Conservation (phyloP, 1,140 invertebrate genomes). For the Solenopsis fugax region DNA sequence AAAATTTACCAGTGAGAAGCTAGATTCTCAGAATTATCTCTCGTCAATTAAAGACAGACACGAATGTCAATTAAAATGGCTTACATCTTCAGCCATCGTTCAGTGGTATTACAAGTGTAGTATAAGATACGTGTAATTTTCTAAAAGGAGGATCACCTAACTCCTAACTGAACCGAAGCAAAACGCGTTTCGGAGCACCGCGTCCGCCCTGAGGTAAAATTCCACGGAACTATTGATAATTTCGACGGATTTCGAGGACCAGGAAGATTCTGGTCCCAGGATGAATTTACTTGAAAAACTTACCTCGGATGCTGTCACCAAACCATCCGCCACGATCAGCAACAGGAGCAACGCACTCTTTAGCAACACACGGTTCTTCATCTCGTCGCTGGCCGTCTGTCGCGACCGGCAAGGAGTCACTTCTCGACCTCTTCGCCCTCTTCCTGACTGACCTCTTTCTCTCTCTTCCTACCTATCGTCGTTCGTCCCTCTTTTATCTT, state of each 20-base stretch:
- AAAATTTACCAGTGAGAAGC: not conserved
- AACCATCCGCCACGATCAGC: slow-evolving; percentile 62
- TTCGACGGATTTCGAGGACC: slow-evolving; percentile 18
- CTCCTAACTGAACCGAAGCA: not conserved
- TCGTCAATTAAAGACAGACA: not conserved
- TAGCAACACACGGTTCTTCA: slow-evolving; percentile 59
- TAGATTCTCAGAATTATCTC: not conserved
- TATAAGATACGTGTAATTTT: not conserved
- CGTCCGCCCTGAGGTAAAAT: not conserved
- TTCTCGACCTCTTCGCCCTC: slow-evolving; percentile 58
- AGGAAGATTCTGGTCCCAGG: not conserved
- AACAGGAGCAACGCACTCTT: slow-evolving; percentile 66
- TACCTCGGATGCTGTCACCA: slow-evolving; percentile 72
- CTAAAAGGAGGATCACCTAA: not conserved
- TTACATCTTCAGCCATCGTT: not conserved
- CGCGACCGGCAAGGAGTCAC: slow-evolving; percentile 55
- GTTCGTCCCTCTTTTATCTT: not conserved
- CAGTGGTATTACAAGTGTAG: not conserved
- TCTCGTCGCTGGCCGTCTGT: slow-evolving; percentile 33
- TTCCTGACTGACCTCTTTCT: slow-evolving; percentile 29
- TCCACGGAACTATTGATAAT: not conserved
- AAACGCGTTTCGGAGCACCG: not conserved
- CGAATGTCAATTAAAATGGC: slow-evolving; percentile 7
- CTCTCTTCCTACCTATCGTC: not conserved
- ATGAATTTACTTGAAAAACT: slow-evolving; percentile 38